phyloP scores from a whole-genome alignment of 2,888 invertebrate genomes.

The Plemyria rubiginata region DNA sequence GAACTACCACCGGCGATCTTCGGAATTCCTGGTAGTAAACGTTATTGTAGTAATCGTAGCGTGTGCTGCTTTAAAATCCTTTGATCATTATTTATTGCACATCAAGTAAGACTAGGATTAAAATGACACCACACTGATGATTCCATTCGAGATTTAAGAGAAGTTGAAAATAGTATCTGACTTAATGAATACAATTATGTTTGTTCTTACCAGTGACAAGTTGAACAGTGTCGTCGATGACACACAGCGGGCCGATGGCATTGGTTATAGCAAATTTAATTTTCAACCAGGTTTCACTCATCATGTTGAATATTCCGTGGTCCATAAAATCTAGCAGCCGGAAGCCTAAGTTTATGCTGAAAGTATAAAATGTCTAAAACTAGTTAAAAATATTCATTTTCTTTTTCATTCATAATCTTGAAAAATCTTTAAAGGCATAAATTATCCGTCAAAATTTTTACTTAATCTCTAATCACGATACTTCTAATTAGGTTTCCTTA shows the following conservation, averaged over 20 bases:
- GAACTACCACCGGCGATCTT: background rate
- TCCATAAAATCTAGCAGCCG: constrained; percentile 69
- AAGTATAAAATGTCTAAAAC: constrained; percentile 43
- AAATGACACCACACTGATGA: too few species aligned
- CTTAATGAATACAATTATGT: background rate
- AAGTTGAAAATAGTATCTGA: background rate
- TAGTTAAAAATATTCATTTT: background rate
- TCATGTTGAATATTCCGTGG: constrained; percentile 62
- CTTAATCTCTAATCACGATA: too few species aligned
- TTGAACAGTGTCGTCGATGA: constrained; percentile 62
- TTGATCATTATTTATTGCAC: background rate
- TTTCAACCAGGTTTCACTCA: constrained; percentile 59
- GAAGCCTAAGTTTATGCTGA: constrained; percentile 65
- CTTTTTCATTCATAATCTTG: too few species aligned
- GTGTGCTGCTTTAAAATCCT: background rate
- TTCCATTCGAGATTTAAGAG: too few species aligned
- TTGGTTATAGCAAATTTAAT: constrained; percentile 58
- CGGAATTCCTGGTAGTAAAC: background rate
- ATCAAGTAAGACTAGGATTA: background rate
- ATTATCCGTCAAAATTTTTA: too few species aligned
- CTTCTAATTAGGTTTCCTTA: too few species aligned
- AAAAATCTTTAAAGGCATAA: too few species aligned
- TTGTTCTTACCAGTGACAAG: constrained; percentile 62
- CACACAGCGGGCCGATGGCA: constrained; percentile 55
- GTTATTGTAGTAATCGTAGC: too few species aligned